phyloP scores from a whole-genome alignment of 2,113 vertebrate genomes.

The Salvelinus namaycush region DNA sequence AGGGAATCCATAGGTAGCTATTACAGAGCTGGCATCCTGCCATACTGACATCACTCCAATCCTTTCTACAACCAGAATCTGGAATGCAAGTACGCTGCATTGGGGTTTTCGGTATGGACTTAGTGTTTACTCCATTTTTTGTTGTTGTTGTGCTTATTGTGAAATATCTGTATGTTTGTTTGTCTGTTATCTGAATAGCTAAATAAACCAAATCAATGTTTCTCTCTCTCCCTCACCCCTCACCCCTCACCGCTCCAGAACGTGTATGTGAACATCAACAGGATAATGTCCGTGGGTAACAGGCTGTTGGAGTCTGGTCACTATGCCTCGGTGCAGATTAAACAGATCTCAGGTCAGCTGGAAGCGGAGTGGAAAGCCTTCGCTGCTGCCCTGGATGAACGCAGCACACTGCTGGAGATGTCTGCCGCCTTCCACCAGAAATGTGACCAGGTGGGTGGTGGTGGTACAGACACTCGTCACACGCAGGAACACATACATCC shows the following conservation, averaged over 20 bases:
- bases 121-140: too few relatives aligned
- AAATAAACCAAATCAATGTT: too few relatives aligned
- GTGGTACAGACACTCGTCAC: background rate
- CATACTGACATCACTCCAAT: too few relatives aligned
- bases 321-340: conserved; percentile 96
- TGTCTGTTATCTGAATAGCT: too few relatives aligned
- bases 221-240: background rate
- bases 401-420: conserved; percentile 96
- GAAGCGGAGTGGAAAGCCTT: conserved; percentile 99
- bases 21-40: too few relatives aligned
- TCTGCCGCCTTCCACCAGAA: conserved; percentile 97
- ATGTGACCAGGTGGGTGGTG: conserved; percentile 87
- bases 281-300: conserved; percentile 96
- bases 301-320: conserved; percentile 95
- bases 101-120: too few relatives aligned
- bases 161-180: too few relatives aligned
- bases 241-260: conserved; percentile 73
- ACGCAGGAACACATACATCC: conserved; percentile 23
- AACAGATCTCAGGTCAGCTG: conserved; percentile 94
- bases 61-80: too few relatives aligned
- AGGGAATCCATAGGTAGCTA: too few relatives aligned
- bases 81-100: too few relatives aligned
- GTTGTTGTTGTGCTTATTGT: too few relatives aligned
- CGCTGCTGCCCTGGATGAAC: conserved; percentile 93
- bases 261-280: conserved; percentile 98